Evolutionary conservation across 2,113 vertebrate species (phyloP).

Genomic region (Elanus axillaris): DNA sequence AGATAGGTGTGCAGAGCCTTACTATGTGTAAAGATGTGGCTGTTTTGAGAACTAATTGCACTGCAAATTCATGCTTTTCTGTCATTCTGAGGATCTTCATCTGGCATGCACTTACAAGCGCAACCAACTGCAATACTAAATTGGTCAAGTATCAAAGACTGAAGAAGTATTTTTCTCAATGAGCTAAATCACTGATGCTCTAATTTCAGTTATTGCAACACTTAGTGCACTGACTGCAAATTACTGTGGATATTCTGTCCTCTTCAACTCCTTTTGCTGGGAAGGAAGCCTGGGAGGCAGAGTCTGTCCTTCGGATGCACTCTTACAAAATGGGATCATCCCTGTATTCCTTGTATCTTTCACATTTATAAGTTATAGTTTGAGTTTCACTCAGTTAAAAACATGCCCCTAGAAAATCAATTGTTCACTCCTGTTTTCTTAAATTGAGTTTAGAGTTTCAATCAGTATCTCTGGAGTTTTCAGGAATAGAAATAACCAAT

Average conservation of each 20-base stretch:
- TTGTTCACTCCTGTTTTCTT: neutral
- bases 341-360: neutral
- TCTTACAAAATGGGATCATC: neutral
- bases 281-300: neutral
- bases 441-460: neutral
- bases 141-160: neutral
- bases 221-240: neutral
- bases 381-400: neutral
- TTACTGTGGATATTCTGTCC: neutral
- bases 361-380: neutral
- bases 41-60: neutral
- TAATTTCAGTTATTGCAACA: neutral
- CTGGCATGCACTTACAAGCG: rapidly evolving
- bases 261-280: neutral
- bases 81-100: neutral
- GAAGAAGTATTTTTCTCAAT: neutral
- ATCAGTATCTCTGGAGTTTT: neutral
- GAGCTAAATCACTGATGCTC: neutral
- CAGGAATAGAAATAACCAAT: neutral
- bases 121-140: neutral
- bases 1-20: neutral
- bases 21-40: neutral
- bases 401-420: neutral
- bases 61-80: neutral
- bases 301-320: neutral